Base-by-base conservation (phyloP, 2,797 vertebrate species). In the Amazonetta brasiliensis region DNA sequence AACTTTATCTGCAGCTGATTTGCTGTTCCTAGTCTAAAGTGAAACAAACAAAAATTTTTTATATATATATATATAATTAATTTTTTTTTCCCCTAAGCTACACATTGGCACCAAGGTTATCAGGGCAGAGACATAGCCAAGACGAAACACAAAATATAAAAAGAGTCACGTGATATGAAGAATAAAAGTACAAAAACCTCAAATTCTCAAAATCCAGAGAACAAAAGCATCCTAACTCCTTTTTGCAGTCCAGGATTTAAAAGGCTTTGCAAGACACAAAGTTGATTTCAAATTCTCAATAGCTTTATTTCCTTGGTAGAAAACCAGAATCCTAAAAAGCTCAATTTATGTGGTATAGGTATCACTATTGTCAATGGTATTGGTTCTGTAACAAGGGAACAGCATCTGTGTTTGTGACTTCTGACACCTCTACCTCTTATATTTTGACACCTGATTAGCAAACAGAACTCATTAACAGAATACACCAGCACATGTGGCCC, bases 171-270 rank as follows among this genome's bases (percentile, higher is more conserved):
- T 64, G 31, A 75, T 37, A 79, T 76, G 20, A 67, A 58, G 39
- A 87, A 76, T 72, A 63, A 63, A 91, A 90, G 7, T 15, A 67
- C 26, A 67, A 68, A n/a, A 82, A 63, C 62, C 37, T 84, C 6
- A 75, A 77, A 56, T 54, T 50, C 25, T 66, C 21, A 63, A 82
- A 92, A 87, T 79, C n/a, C 9, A 67, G 30, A 77, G 30, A 79
- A 87, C 25, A 21, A 92, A 82, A 82, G 16, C 28, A 90, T 67
- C 31, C 39, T 50, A 75, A 88, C 71, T 52, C 6, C 15, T 92
- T 68, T 26, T 46, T 6, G 86, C 87, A 88, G 50, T 12, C 30
- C 68, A 87, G 48, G 33, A 93, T 88, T 88, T 89, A 91, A 93
- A 95, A 54, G 33, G 31, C 9, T 87, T 87, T 80, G 37, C 10